Percentiles rank a stretch among this genome's conserved stretches.
phyloP scores from a whole-genome alignment of 2,888 invertebrate genomes.

The Coleophora deauratella region DNA sequence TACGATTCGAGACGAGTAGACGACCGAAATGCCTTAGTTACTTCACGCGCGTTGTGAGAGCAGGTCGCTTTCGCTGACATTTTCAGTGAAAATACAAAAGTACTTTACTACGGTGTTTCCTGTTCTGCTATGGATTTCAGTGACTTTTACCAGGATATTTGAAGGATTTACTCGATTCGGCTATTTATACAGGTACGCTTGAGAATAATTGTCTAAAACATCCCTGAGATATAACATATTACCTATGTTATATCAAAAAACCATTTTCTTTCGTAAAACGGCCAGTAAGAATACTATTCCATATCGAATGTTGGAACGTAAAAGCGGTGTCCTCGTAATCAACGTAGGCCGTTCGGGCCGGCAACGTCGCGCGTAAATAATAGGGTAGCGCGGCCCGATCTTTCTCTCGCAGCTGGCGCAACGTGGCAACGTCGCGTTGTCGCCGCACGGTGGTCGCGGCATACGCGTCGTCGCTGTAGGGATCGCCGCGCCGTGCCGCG shows the following conservation, averaged over 20 bases:
- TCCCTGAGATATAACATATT: no score
- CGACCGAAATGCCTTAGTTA: slow-evolving; percentile 74
- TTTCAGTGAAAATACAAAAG: slow-evolving; percentile 37
- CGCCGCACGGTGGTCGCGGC: slow-evolving; percentile 35
- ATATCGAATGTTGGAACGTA: slow-evolving; percentile 67
- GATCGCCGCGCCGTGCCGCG: slow-evolving; percentile 39
- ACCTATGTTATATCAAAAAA: slow-evolving; percentile 8
- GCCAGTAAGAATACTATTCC: slow-evolving; percentile 36
- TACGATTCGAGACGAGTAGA: slow-evolving; percentile 71
- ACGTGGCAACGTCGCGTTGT: slow-evolving; percentile 61
- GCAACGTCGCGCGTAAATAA: slow-evolving; percentile 74
- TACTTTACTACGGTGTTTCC: background rate
- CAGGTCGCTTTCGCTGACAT: slow-evolving; percentile 55
- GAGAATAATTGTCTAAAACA: slow-evolving; percentile 10
- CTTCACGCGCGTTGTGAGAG: slow-evolving; percentile 58
- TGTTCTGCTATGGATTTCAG: slow-evolving; percentile 5
- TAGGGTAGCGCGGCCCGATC: slow-evolving; percentile 64
- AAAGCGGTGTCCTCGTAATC: slow-evolving; percentile 74
- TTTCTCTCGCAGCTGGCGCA: slow-evolving; percentile 73
- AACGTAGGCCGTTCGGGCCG: slow-evolving; percentile 67
- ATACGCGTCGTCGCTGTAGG: slow-evolving; percentile 42
- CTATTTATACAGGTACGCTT: slow-evolving; percentile 34
- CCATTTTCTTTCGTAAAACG: slow-evolving; percentile 20
- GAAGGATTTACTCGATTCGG: slow-evolving; percentile 18
- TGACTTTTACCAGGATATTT: slow-evolving; percentile 18